Conservation (phyloP, 2,888 invertebrate genomes). For the Dolichomitus sp. region DNA sequence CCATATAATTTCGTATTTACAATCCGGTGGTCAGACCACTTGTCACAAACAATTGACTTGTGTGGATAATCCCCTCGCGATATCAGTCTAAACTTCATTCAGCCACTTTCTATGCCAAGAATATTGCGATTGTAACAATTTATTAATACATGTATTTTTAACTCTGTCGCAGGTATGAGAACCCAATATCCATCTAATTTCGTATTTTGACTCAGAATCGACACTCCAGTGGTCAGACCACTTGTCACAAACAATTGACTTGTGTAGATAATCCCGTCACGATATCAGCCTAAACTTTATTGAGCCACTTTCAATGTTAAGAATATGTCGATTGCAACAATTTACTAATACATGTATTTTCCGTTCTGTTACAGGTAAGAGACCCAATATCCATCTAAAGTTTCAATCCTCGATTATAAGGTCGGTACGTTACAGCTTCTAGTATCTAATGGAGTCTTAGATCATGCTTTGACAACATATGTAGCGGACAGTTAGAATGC, state of each 20-base stretch:
- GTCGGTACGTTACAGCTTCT: constrained; percentile 12
- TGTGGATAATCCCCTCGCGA: background rate
- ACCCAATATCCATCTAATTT: background rate
- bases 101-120: background rate
- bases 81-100: background rate
- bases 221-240: background rate
- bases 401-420: constrained; percentile 2
- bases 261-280: background rate
- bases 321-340: background rate
- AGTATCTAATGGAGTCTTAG: constrained; percentile 11
- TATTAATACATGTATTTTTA: background rate
- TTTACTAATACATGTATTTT: constrained; percentile 6
- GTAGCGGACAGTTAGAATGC: background rate
- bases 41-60: background rate
- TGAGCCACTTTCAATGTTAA: background rate
- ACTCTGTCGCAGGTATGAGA: constrained; percentile 25
- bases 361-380: constrained; percentile 32
- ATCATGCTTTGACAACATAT: constrained; percentile 14
- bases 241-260: background rate
- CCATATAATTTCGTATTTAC: background rate
- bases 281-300: background rate
- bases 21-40: background rate
- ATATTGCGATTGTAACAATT: background rate
- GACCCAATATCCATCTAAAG: background rate
- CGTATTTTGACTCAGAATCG: background rate